These are phyloP conservation scores for Fringilla coelebs DNA, from an alignment of 2,797 vertebrate species.

Conservation along the genomic window DNA sequence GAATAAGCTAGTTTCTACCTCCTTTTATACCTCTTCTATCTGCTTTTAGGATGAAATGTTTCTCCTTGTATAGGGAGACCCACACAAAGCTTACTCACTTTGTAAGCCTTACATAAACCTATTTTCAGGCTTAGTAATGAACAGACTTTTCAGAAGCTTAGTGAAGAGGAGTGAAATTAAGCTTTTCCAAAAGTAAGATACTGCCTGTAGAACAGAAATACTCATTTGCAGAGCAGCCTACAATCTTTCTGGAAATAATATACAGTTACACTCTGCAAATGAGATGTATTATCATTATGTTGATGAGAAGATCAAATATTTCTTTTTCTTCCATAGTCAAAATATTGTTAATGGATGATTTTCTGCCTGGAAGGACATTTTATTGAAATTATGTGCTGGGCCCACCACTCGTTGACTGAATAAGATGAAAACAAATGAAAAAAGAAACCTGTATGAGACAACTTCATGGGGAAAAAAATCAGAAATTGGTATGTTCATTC, in stretches of 20 bases:
- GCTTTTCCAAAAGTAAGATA: constrained; percentile 23
- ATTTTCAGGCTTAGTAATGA: constrained; percentile 54
- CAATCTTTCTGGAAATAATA: constrained; percentile 53
- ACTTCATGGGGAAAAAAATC: not conserved
- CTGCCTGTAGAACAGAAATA: constrained; percentile 39
- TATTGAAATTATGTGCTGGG: constrained; percentile 48
- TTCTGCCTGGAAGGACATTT: constrained; percentile 57
- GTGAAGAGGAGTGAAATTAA: constrained; percentile 37
- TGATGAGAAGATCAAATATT: constrained; percentile 58
- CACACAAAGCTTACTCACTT: constrained; percentile 38
- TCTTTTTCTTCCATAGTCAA: constrained; percentile 47
- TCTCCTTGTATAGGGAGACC: not conserved
- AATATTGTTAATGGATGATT: constrained; percentile 56
- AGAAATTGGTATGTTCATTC: not conserved
- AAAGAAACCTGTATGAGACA: not conserved
- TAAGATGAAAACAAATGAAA: constrained; percentile 40
- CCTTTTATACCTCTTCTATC: not conserved
- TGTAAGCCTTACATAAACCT: constrained; percentile 40
- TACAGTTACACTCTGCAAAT: constrained; percentile 27
- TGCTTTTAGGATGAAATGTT: not conserved
- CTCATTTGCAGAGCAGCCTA: constrained; percentile 47
- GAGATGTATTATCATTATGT: constrained; percentile 40
- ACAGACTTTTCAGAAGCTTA: constrained; percentile 38
- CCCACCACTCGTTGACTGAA: not conserved
- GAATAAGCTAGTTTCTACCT: not conserved